Conservation (phyloP, 2,888 invertebrate species). For the Dilophus febrilis region DNA sequence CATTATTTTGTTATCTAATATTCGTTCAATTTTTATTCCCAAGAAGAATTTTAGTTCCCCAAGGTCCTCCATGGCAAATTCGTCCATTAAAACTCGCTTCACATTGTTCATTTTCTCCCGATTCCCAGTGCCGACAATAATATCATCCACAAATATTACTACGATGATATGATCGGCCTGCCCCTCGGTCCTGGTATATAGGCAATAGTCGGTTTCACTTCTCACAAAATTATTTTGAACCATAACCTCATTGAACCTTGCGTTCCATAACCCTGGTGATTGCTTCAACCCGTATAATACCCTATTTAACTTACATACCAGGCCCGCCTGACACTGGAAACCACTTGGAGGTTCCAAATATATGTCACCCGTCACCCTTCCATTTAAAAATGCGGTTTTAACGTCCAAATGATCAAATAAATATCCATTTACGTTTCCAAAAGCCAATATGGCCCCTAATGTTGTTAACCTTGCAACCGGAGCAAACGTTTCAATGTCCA, state of each 20-base stretch:
- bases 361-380: constrained; percentile 1
- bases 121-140: constrained; percentile 1
- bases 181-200: constrained; percentile 5
- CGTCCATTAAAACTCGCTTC: not conserved
- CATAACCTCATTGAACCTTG: constrained; percentile 8
- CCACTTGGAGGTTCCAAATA: constrained; percentile 5
- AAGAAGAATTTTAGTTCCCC: constrained; percentile 8
- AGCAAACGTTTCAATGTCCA: constrained; percentile 10
- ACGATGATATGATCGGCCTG: too few species aligned
- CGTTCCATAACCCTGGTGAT: constrained; percentile 11
- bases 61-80: constrained; percentile 9
- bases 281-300: constrained; percentile 10
- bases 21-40: constrained; percentile 7
- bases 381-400: constrained; percentile 3
- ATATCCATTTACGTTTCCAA: constrained; percentile 10
- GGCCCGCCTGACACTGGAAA: constrained; percentile 10
- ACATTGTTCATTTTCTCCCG: not conserved
- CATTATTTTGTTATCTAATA: constrained; percentile 4
- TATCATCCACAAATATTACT: constrained; percentile 9
- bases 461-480: constrained; percentile 11
- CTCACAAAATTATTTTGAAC: constrained; percentile 7
- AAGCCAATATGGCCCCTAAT: constrained; percentile 9
- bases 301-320: constrained; percentile 4
- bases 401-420: constrained; percentile 6
- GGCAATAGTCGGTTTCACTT: constrained; percentile 10